Percentiles rank a stretch among this genome's conserved stretches.
These are phyloP conservation scores for Atta colombica DNA, from an alignment of 1,140 invertebrate species.

Conservation along the genomic window DNA sequence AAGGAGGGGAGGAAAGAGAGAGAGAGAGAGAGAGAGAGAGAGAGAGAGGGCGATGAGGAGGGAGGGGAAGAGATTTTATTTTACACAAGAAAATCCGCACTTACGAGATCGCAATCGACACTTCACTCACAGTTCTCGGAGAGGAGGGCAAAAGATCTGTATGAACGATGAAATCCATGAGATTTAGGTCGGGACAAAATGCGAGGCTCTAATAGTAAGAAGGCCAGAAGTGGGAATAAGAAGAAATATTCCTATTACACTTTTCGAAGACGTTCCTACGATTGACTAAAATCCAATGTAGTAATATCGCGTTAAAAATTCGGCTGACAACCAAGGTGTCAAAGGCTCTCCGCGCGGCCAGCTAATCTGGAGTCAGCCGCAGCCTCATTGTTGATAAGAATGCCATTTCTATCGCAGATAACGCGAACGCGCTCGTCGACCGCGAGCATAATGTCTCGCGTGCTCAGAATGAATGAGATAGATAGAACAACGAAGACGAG, in stretches of 20 bases:
- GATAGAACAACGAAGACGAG: too few relatives aligned
- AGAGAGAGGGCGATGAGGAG: too few relatives aligned
- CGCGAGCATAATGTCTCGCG: conserved; percentile 77
- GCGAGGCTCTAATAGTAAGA: neutral
- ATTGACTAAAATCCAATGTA: conserved; percentile 10
- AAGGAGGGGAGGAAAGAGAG: neutral
- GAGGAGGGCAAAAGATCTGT: neutral
- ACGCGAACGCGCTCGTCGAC: conserved; percentile 64
- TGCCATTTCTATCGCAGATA: conserved; percentile 54
- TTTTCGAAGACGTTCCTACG: conserved; percentile 50
- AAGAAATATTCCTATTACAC: conserved; percentile 5
- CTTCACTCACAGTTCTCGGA: neutral
- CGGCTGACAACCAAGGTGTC: conserved; percentile 67
- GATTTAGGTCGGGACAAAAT: conserved; percentile 50
- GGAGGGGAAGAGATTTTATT: neutral
- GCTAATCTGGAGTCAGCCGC: conserved; percentile 55
- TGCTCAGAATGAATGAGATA: conserved; percentile 1
- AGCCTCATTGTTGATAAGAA: conserved; percentile 59
- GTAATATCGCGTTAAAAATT: conserved; percentile 43
- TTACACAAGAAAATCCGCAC: neutral
- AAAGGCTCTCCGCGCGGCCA: conserved; percentile 64
- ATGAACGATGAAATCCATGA: conserved; percentile 5
- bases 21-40: too few relatives aligned
- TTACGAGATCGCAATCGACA: neutral
- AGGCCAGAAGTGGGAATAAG: neutral